Evolutionary conservation across 1,140 invertebrate species (phyloP), one percentile per base, ranked within the genome.

Genomic region (Heliconius himera): DNA sequence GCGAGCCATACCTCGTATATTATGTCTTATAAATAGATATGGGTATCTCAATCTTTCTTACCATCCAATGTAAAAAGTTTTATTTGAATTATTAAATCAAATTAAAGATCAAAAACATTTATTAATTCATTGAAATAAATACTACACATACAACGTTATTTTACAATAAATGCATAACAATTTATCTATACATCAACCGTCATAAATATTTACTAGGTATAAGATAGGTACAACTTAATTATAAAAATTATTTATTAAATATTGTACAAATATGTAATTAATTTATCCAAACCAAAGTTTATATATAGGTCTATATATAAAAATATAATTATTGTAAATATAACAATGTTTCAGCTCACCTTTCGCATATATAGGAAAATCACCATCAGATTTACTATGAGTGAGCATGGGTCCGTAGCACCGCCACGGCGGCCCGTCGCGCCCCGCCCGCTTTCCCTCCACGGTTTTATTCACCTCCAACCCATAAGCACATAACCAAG

Each of bases 361-460:
- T 95, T 93, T 91, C 75, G 93, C 95, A 91, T 97, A 97, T 91
- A 97, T 96, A 84, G 97, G 97, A 94, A 97, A 97, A 93, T 97
- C 97, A 87, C 97, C 97, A 88, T 97, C 97, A 89, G 97, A 97
- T 93, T 97, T 96, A 90, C 97, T 97, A 93, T 97, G 97, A 73
- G 97, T 97, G 86, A 97, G 95, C 96, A 97, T 97, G 81, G 95
- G 95, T 84, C 95, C 95, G 90, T 95, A 95, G 87, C 95, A 95
- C 88, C 95, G 95, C 83, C 94, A 95, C 82, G 94, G 94, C 88
- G 91, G 90, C 75, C 87, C 85, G 83, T 92, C 89, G 82, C 91
- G 92, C 86, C 84, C 85, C 87, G 85, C 88, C 87, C 93, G 91
- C 85, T 88, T 89, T 84, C 92, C 90, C 91, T 95, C 94, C 94